These are phyloP conservation scores for Cerceris ruficornis DNA, from an alignment of 2,888 invertebrate species.

Conservation along the genomic window DNA sequence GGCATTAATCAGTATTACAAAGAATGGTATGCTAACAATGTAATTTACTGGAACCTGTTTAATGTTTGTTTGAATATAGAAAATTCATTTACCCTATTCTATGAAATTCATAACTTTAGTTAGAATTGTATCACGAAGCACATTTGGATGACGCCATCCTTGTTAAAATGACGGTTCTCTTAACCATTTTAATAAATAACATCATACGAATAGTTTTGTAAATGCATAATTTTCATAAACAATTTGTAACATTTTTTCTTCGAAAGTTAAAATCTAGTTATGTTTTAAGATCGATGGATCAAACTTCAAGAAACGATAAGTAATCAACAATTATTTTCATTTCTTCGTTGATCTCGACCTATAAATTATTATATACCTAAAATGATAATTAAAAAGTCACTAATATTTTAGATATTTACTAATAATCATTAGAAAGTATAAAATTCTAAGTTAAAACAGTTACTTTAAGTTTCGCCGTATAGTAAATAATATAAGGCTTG, in stretches of 20 bases:
- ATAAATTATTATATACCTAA: too few species aligned
- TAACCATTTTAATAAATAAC: constrained; percentile 40
- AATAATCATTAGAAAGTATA: too few species aligned
- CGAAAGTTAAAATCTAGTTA: neutral
- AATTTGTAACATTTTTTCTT: neutral
- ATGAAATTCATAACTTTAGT: constrained; percentile 38
- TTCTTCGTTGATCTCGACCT: too few species aligned
- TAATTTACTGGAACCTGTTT: constrained; percentile 29
- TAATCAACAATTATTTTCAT: too few species aligned
- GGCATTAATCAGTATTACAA: constrained; percentile 29
- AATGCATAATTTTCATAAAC: neutral
- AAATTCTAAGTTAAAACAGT: too few species aligned
- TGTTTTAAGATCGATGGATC: neutral
- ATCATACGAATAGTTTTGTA: constrained; percentile 23
- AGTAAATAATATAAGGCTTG: too few species aligned
- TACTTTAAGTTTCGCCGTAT: too few species aligned
- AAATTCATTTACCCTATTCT: constrained; percentile 15
- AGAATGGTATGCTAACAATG: constrained; percentile 18
- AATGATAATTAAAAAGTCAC: too few species aligned
- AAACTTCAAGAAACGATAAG: too few species aligned
- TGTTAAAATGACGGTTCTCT: constrained; percentile 54
- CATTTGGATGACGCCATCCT: constrained; percentile 71
- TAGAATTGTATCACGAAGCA: constrained; percentile 75
- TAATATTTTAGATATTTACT: too few species aligned
- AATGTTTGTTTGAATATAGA: constrained; percentile 9